Evolutionary conservation across 2,113 vertebrate genomes (phyloP), one percentile per base, ranked within the genome.

Genomic region (Platysternon megacephalum): DNA sequence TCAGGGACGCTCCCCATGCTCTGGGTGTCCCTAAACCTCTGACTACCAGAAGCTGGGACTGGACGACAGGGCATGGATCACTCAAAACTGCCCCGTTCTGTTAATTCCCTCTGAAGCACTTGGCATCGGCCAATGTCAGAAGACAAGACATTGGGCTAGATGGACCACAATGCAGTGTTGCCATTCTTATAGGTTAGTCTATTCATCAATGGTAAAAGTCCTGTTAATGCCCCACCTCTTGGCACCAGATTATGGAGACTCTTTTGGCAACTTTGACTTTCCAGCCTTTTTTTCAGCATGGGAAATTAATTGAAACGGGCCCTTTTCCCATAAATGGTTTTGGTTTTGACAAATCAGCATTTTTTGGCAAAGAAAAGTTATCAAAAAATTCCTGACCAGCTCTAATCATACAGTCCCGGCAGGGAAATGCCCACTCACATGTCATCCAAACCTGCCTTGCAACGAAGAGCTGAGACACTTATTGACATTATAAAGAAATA

Each of bases 211-310:
- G 49, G 51, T 65, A 16, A 53, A 85, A 93, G 44, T 44, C 53
- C 53, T 48, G 17, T 2, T 2, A 35, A 48, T 1, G 39, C 46
- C 11, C 61, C 5, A 2, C 29, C 28, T 32, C 32, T 39, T 72
- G n/a, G 19, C 65, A 72, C 65, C n/a, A 21, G 0, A 0, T 21
- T 86, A 81, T 39, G 84, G 84, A 82, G 19, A 4, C 0, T 0
- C 61, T 35, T 26, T 16, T 44, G 32, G 68, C 53, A 84, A 68
- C 52, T 46, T 22, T 51, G 53, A 78, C 44, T 19, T 87, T 65
- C 78, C 39, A 10, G 17, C 42, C 35, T 76, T 72, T 39, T n/a
- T 22, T 39, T 10, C 65, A 72, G 19, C 65, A 5, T 5, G n/a
- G 65, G 19, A 39, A 19, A 17, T 39, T 22, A 39, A 72, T 39